Conservation (phyloP, 2,113 vertebrate genomes). For the Spea bombifrons region DNA sequence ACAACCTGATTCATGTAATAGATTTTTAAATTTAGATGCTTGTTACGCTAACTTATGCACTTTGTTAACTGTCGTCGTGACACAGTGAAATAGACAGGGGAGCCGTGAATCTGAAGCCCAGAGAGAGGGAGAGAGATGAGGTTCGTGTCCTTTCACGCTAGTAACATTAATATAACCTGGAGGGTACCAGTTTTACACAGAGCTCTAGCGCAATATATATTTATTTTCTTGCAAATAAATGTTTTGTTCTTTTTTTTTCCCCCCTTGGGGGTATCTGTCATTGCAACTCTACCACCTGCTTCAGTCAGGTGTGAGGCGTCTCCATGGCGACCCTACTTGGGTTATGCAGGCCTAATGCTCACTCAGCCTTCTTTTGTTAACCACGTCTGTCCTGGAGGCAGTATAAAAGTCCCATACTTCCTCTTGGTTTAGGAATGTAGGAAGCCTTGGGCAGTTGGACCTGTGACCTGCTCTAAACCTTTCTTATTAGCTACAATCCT, state of each 20-base stretch:
- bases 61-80: neutral
- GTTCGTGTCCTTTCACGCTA: neutral
- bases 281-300: constrained; percentile 39
- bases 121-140: neutral
- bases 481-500: constrained; percentile 19
- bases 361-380: constrained; percentile 27
- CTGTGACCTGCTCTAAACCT: constrained; percentile 27
- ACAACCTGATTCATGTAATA: neutral
- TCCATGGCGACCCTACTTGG: constrained; percentile 33
- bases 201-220: constrained; percentile 7
- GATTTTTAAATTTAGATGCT: neutral
- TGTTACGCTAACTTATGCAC: neutral
- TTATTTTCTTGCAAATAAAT: constrained; percentile 2
- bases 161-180: constrained; percentile 23
- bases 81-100: too few relatives aligned
- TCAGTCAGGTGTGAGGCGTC: constrained; percentile 41
- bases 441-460: constrained; percentile 20
- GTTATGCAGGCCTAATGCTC: constrained; percentile 31
- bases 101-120: constrained; percentile 4
- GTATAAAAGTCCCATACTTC: neutral
- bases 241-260: constrained; percentile 12
- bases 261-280: constrained; percentile 33
- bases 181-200: constrained; percentile 3
- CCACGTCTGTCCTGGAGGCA: constrained; percentile 33
- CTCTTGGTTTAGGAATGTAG: constrained; percentile 21